These are phyloP conservation scores for Stenoptilia bipunctidactyla DNA, from an alignment of 2,888 invertebrate species.

Conservation along the genomic window DNA sequence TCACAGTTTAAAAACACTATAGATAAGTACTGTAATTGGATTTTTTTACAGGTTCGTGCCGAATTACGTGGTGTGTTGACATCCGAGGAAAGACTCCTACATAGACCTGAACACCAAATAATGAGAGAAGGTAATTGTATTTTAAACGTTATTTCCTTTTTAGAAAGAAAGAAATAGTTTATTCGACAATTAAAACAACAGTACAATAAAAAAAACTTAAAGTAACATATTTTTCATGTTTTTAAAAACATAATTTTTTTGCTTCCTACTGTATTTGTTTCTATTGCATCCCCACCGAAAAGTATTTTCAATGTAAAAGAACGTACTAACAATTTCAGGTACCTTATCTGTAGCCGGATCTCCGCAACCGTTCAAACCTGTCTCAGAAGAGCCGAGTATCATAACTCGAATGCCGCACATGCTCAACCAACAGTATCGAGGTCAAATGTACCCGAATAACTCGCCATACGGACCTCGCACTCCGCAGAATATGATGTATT, in stretches of 20 bases:
- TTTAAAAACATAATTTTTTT: too few relatives aligned
- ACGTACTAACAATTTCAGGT: too few relatives aligned
- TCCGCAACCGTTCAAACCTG: constrained; percentile 62
- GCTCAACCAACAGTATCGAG: constrained; percentile 52
- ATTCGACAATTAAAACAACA: too few relatives aligned
- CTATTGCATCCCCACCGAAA: too few relatives aligned
- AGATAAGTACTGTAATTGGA: too few relatives aligned
- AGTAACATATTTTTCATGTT: too few relatives aligned
- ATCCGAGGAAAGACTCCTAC: constrained; percentile 29
- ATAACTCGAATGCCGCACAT: constrained; percentile 67
- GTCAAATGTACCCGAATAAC: constrained; percentile 4
- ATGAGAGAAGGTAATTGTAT: constrained; percentile 41
- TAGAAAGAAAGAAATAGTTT: too few relatives aligned
- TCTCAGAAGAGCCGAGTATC: constrained; percentile 58
- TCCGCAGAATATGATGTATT: constrained; percentile 28
- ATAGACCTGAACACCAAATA: constrained; percentile 42
- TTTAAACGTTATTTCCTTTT: too few relatives aligned
- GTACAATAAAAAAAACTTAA: too few relatives aligned
- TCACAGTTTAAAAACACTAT: too few relatives aligned
- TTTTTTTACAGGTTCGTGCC: constrained; percentile 47
- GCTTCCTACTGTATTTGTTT: too few relatives aligned
- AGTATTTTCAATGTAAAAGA: too few relatives aligned
- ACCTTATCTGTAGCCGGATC: constrained; percentile 64
- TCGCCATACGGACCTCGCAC: not conserved
- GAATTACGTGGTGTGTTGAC: constrained; percentile 46